Percentiles rank a stretch among this genome's conserved stretches.
phyloP scores from a whole-genome alignment of 1,140 invertebrate genomes.

The Aricia agestis region DNA sequence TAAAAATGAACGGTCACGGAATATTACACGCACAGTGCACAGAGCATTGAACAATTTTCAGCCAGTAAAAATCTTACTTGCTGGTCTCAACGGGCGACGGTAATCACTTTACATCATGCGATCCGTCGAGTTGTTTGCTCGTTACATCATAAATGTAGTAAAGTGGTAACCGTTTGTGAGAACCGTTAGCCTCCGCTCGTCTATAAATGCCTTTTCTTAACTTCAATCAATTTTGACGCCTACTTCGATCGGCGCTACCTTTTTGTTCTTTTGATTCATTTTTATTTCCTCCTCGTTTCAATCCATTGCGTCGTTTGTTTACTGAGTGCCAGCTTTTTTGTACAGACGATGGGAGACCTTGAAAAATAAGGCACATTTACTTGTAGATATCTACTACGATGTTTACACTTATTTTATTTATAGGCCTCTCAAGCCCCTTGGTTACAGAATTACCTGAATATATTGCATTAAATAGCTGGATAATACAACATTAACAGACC shows the following conservation, averaged over 20 bases:
- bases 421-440: too few relatives aligned
- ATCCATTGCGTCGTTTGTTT: neutral
- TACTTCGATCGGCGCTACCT: neutral
- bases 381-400: too few relatives aligned
- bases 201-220: neutral
- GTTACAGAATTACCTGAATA: too few relatives aligned
- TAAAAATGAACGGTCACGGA: too few relatives aligned
- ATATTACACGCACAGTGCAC: too few relatives aligned
- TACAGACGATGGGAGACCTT: neutral
- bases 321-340: neutral
- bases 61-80: too few relatives aligned
- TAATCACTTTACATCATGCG: slow-evolving; percentile 2
- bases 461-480: neutral
- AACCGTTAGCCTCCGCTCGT: neutral
- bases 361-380: neutral
- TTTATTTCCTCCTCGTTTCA: neutral
- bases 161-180: neutral
- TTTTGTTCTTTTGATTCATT: neutral
- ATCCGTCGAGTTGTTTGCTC: neutral
- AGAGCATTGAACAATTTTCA: too few relatives aligned
- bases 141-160: neutral
- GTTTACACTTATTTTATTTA: too few relatives aligned
- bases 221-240: slow-evolving; percentile 3
- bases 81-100: neutral
- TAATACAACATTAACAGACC: neutral